Conservation (phyloP, 2,797 vertebrate genomes). For the Todus mexicanus region DNA sequence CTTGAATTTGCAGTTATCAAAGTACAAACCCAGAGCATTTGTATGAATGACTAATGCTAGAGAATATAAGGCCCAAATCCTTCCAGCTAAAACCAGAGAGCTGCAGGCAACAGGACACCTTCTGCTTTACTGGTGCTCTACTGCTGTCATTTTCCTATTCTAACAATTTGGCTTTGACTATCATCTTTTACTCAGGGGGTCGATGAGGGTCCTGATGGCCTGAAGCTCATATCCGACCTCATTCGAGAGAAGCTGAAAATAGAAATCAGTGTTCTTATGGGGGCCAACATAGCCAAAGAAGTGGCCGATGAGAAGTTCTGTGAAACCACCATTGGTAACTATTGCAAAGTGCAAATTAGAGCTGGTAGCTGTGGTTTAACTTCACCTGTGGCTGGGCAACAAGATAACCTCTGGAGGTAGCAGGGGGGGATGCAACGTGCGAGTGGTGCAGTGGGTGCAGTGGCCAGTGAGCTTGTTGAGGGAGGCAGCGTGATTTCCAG, state of each 20-base stretch:
- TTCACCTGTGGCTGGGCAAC: neutral
- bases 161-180: neutral
- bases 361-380: neutral
- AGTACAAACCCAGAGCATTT: neutral
- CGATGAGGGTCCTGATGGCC: constrained; percentile 81
- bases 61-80: neutral
- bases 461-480: neutral
- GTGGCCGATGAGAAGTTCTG: constrained; percentile 91
- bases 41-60: neutral
- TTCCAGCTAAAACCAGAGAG: neutral
- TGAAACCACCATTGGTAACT: constrained; percentile 88
- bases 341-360: neutral
- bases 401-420: neutral
- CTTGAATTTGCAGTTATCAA: neutral
- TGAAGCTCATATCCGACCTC: constrained; percentile 87
- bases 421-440: accelerated
- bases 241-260: constrained; percentile 86
- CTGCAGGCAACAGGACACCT: neutral
- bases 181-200: constrained; percentile 74
- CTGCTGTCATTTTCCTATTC: neutral
- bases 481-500: neutral
- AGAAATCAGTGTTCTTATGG: constrained; percentile 89
- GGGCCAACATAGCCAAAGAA: constrained; percentile 89
- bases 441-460: accelerated
- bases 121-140: neutral